Evolutionary conservation across 2,888 invertebrate species (phyloP).

Genomic region (Limenitis camilla): DNA sequence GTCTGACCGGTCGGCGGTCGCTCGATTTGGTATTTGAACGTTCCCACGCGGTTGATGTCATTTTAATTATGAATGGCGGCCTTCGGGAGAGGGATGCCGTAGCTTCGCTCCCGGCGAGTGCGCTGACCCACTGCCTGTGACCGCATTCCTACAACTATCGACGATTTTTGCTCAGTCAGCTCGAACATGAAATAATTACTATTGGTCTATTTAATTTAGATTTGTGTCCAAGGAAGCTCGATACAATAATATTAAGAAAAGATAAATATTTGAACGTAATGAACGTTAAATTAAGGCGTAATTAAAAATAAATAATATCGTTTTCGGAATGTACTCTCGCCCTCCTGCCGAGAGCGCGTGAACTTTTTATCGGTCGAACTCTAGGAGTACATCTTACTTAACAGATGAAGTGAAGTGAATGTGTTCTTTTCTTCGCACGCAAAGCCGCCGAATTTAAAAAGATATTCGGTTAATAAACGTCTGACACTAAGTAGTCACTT

Average conservation of each 20-base stretch:
- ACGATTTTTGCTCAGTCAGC: constrained; percentile 59
- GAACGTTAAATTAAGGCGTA: too few relatives aligned
- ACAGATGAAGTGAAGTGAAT: constrained; percentile 11
- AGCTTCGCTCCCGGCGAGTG: constrained; percentile 40
- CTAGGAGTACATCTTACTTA: constrained; percentile 30
- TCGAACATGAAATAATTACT: constrained; percentile 41
- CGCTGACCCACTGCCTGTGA: constrained; percentile 58
- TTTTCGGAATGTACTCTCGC: constrained; percentile 59
- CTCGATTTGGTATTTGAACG: constrained; percentile 55
- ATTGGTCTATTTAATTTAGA: constrained; percentile 26
- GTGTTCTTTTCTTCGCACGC: not conserved
- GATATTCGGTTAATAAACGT: constrained; percentile 6
- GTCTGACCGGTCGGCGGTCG: constrained; percentile 62
- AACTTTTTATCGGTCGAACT: constrained; percentile 59
- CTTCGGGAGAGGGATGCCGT: constrained; percentile 42
- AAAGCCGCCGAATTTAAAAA: constrained; percentile 1
- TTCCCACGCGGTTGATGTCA: constrained; percentile 72
- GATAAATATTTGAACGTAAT: constrained; percentile 61
- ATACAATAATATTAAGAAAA: constrained; percentile 43
- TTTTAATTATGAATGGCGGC: constrained; percentile 64
- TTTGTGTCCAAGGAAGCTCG: not conserved
- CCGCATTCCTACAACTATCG: constrained; percentile 41
- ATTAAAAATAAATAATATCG: constrained; percentile 66
- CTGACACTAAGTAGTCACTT: constrained; percentile 34
- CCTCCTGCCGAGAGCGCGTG: constrained; percentile 65